Base-by-base conservation (phyloP, 2,888 invertebrate genomes). In the Diadegma fenestrale region DNA sequence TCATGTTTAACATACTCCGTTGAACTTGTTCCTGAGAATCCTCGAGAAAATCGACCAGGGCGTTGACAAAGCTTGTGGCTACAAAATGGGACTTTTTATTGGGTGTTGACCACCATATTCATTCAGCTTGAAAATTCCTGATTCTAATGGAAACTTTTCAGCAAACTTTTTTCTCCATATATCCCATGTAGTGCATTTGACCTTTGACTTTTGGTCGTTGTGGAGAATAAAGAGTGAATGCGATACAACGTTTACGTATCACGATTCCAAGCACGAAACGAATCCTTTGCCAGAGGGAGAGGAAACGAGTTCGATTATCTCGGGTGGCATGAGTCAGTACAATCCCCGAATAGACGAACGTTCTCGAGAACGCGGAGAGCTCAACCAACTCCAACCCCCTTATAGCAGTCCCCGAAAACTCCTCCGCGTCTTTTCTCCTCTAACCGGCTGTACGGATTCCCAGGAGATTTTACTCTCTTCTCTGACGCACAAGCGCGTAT, bases 281-380 rank as follows among this genome's bases (percentile, higher is more conserved):
- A 93, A 92, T 92, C 91, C 90, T 80, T 63, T 45, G 66, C 79
- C 19, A 72, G 88, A 86, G 89, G 91, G 90, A 90, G 89, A 89
- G 88, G 92, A 93, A 93, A 93, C 93, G 92, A 93, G 92, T 93
- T 93, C 92, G 92, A 93, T 94, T 93, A 93, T 93, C 91, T 87
- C 69, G 89, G 86, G 87, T 89, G 90, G 90, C 91, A 92, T 92
- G 93, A 93, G 92, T 93, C 92, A 92, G 91, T 92, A 88, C 80
- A 82, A 86, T 85, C 84, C 87, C 75, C 82, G 80, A 80, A 83
- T 82, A 80, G 76, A 72, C 72, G 72, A 75, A 43, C 41, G 78
- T 81, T 22, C n/a, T n/a, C 22, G 63, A 85, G 37, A 22, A 66
- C 41, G 64, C 41, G 64, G 80, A 78, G 45, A 66, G 54, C 22